Evolutionary conservation across 2,888 invertebrate species (phyloP).

Genomic region (Geotrupes spiniger): DNA sequence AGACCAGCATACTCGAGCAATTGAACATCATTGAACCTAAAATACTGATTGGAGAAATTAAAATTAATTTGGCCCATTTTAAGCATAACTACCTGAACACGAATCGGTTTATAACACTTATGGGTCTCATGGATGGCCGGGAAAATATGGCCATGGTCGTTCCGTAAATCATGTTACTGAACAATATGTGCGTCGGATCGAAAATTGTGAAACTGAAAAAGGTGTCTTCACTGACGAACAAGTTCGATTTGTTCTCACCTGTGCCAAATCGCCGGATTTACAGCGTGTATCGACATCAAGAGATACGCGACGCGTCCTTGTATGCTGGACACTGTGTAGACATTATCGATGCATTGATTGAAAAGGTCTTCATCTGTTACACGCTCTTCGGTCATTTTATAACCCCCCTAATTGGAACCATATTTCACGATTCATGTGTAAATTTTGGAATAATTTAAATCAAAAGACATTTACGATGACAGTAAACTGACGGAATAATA

Average conservation of each 20-base stretch:
- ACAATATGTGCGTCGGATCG: constrained; percentile 27
- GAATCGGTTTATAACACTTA: constrained; percentile 28
- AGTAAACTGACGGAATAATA: too few species aligned
- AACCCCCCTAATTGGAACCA: constrained; percentile 12
- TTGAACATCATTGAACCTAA: constrained; percentile 45
- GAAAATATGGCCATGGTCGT: constrained; percentile 30
- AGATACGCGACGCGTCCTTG: constrained; percentile 45
- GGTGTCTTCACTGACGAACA: not conserved
- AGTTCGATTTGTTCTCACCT: constrained; percentile 29
- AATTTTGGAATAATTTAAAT: constrained; percentile 6
- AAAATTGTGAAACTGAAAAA: constrained; percentile 14
- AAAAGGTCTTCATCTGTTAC: constrained; percentile 26
- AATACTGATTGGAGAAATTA: constrained; percentile 36
- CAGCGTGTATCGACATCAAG: constrained; percentile 45
- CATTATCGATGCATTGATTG: constrained; percentile 26
- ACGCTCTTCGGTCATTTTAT: constrained; percentile 18
- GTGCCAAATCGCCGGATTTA: constrained; percentile 37
- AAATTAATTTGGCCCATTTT: too few species aligned
- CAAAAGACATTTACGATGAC: constrained; percentile 2
- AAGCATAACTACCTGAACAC: constrained; percentile 26
- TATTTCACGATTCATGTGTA: constrained; percentile 1
- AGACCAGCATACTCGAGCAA: constrained; percentile 39
- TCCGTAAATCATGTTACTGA: constrained; percentile 36
- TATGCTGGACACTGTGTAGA: constrained; percentile 35
- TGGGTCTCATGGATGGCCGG: constrained; percentile 29